phyloP scores from a whole-genome alignment of 2,113 vertebrate species.

The Colinus virginianus region DNA sequence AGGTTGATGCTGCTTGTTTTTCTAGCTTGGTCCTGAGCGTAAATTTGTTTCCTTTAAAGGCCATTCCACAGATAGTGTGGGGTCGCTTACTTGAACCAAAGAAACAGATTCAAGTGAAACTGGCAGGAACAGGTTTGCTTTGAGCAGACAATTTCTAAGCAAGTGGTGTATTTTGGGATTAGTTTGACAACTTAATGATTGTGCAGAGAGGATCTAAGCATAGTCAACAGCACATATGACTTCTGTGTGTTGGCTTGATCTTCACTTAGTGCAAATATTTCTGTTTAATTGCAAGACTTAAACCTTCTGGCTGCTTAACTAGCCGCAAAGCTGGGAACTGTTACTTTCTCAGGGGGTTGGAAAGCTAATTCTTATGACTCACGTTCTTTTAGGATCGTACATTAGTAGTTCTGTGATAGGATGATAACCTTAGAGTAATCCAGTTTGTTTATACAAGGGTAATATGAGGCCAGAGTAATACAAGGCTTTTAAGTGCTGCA shows the following conservation, averaged over 20 bases:
- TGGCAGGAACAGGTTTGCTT: not conserved
- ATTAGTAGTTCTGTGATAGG: not conserved
- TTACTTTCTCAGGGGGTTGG: not conserved
- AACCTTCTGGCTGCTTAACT: not conserved
- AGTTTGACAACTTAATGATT: not conserved
- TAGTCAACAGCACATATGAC: not conserved
- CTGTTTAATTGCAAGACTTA: not conserved
- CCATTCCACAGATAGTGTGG: not conserved
- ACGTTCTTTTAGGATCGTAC: not conserved
- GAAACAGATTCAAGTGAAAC: not conserved
- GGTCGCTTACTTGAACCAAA: not conserved
- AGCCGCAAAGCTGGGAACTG: not conserved
- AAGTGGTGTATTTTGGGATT: not conserved
- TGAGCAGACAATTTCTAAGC: not conserved
- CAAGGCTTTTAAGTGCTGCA: not conserved
- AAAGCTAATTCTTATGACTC: not conserved
- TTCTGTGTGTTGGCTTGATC: not conserved
- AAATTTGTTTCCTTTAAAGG: not conserved
- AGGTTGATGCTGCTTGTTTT: not conserved
- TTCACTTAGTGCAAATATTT: not conserved
- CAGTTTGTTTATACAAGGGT: not conserved
- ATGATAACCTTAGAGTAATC: not conserved
- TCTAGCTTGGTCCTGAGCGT: not conserved
- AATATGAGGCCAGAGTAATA: not conserved
- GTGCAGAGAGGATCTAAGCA: not conserved